Evolutionary conservation across 2,888 invertebrate species (phyloP), one percentile per base, ranked within the genome.

Genomic region (Cistogaster globosa): DNA sequence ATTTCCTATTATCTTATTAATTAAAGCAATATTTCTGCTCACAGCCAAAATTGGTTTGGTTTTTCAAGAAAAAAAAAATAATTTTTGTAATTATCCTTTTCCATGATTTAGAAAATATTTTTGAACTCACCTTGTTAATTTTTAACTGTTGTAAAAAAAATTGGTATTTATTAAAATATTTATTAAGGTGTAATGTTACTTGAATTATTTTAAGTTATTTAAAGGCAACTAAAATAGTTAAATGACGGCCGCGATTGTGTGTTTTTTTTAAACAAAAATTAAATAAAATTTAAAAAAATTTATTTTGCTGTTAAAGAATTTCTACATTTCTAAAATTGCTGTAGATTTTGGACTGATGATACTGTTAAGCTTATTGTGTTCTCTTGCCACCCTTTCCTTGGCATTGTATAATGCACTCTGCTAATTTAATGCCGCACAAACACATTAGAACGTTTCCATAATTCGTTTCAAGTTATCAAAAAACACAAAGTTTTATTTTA

Each of bases 381-480:
- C 48, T 86, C 74, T 58, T 45, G 16, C 69, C 80, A 82, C 83
- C 87, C 74, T 82, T 79, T 45, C 87, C 51, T 78, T 79, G 62
- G 90, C 90, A 90, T 90, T 88, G 88, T 88, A 88, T 88, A 90
- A 87, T 90, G 89, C 90, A 90, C 89, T 91, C 87, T 89, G 48
- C 6, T 55, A 42, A 53, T 72, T 58, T 72, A 80, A 36, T 22
- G 22, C n/a, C 36, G 18, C 26, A 20, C 36, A 20, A 18, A 71
- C 16, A 3, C 83, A 78, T 75, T 78, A 83, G 65, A 84, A 72
- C 67, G 76, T 84, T 86, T 84, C 79, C 72, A 82, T 86, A 82
- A 81, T 68, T 80, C 26, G 12, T 58, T 71, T 32, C 36, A 51
- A 51, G 18, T 65, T 79, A 68, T 60, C 60, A 60, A 67, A 51